Evolutionary conservation across 2,888 invertebrate genomes (phyloP).

Genomic region (Erebia ligea): DNA sequence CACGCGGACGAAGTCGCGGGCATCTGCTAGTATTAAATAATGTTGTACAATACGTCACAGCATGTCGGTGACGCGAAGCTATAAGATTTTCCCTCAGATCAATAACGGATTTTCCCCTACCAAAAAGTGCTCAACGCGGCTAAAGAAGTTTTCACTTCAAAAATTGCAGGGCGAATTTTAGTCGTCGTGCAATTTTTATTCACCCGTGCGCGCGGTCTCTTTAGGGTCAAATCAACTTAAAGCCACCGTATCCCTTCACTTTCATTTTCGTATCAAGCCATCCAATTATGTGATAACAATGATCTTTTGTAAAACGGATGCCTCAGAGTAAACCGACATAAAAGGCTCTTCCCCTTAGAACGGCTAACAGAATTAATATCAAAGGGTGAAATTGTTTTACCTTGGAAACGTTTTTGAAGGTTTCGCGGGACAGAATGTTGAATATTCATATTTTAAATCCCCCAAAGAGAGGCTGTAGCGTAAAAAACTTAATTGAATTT

Average conservation of each 20-base stretch:
- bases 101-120: too few species aligned
- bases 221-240: too few species aligned
- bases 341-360: constrained; percentile 11
- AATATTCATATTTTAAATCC: constrained; percentile 22
- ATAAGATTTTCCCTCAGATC: too few species aligned
- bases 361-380: constrained; percentile 19
- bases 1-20: too few species aligned
- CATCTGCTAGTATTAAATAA: too few species aligned
- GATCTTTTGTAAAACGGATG: constrained; percentile 14
- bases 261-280: neutral
- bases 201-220: too few species aligned
- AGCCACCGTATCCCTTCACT: neutral
- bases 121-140: too few species aligned
- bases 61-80: too few species aligned
- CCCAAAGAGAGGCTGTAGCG: constrained; percentile 15
- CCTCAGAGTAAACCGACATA: constrained; percentile 13
- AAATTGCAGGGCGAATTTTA: too few species aligned
- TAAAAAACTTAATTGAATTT: constrained; percentile 21
- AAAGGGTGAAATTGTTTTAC: constrained; percentile 23
- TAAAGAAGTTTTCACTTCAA: too few species aligned
- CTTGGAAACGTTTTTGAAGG: constrained; percentile 17
- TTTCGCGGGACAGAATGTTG: constrained; percentile 16
- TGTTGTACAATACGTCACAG: too few species aligned
- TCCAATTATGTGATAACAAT: constrained; percentile 11
- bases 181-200: too few species aligned